Base-by-base conservation (phyloP, 2,113 vertebrate species). In the Isichthys henryi region DNA sequence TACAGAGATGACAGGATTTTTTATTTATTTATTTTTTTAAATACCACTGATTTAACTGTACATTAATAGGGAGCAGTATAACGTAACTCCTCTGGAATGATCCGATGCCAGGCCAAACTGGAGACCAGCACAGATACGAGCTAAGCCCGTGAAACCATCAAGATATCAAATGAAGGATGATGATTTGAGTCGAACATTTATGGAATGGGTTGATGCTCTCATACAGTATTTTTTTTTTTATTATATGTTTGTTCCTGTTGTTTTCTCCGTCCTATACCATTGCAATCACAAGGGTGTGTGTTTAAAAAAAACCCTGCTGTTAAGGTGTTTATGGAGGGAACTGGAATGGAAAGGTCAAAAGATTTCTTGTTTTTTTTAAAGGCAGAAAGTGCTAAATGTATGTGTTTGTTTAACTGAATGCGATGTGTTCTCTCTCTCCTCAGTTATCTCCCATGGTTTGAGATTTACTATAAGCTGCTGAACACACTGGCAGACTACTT, bases 401-500 rank as follows among this genome's bases (percentile, higher is more conserved):
- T 62, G 83, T 56, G 0, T 39, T 39, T 88, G 21, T 86, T 2
- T 53, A 45, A 50, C 46, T 48, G 31, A 88, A 50, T 70, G 58
- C 19, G 62, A 7, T 89, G 10, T 89, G 62, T 77, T 50, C 7
- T 91, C 27, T 90, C 86, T 91, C 39, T 92, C 86, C 91, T 70
- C 95, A 99, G 98, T 93, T 99, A 99, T 94, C 94, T 99, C 13
- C 98, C 98, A 10, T 99, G 98, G 98, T 99, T 99, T 94, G 98
- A 99, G 90, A 97, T 99, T 2, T 99, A 98, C 95, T 99, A 99
- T 95, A 99, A 99, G 94, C 96, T 99, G 93, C 95, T 99, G 86
- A 99, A 99, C 91, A 99, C 98, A 5, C 94, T 99, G 93, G 97
- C 98, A 93, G 98, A 99, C 95, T 99, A 99, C 94, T 95, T 99